A percentile compares a stretch with the other conserved stretches of the same genome.
These are phyloP conservation scores for Myotis yumanensis DNA, from an alignment of 2,113 vertebrate species.

Conservation along the genomic window DNA sequence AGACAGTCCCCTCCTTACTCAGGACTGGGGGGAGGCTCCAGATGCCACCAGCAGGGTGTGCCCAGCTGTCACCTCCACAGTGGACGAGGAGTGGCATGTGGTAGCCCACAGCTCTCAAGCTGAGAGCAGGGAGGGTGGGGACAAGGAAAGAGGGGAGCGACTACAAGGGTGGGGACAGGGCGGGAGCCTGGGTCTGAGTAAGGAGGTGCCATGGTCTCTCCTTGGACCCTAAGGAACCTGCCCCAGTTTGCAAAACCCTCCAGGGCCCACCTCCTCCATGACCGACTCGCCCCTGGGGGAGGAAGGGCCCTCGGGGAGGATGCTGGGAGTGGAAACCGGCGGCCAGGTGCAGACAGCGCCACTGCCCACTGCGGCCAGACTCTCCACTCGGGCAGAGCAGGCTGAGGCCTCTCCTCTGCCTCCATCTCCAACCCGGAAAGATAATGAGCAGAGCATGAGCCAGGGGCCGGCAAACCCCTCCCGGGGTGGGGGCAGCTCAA, in stretches of 20 bases:
- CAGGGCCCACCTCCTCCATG: neutral
- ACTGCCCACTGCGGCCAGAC: rapidly evolving
- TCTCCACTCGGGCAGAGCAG: neutral
- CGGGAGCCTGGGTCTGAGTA: neutral
- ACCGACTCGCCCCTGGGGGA: neutral
- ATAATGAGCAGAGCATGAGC: rapidly evolving
- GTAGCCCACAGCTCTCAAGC: neutral
- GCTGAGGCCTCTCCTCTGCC: neutral
- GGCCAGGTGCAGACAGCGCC: rapidly evolving
- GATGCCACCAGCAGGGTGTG: neutral
- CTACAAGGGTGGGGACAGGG: neutral
- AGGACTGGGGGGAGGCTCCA: neutral
- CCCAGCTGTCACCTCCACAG: neutral
- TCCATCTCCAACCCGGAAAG: rapidly evolving
- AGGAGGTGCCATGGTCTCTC: neutral
- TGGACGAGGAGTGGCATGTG: neutral
- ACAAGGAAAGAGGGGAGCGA: too few relatives aligned
- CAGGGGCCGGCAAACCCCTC: rapidly evolving
- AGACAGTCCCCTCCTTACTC: neutral
- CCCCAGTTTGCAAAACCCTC: neutral
- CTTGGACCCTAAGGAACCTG: neutral
- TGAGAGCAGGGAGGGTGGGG: neutral
- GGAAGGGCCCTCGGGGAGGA: neutral
- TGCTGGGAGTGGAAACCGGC: conserved; percentile 58
- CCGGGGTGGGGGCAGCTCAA: too few relatives aligned